Evolutionary conservation across 2,888 invertebrate species (phyloP), one percentile per base, ranked within the genome.

Genomic region (Drosophila subquinaria): DNA sequence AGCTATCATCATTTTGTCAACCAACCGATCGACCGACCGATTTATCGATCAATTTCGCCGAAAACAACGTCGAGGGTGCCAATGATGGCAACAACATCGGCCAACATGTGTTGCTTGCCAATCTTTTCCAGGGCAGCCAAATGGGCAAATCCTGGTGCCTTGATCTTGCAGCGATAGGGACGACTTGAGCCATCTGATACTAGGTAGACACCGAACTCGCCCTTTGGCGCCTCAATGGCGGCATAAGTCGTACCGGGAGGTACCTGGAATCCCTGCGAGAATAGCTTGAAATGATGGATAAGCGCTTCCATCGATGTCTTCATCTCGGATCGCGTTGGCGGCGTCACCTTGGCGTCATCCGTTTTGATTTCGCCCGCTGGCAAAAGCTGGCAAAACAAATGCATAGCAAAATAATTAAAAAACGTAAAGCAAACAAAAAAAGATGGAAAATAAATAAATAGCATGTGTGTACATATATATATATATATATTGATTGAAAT

Each of bases 231-330:
- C 92, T 99, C 99, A 59, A 99, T 95, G 1, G 98, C 98, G 0
- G 98, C 98, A 92, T 99, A 99, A 0, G 98, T 98, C 13, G 96
- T 93, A 1, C 99, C 99, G 0, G 99, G 98, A 0, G 99, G 99
- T 36, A 99, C 99, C 91, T 97, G 97, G 93, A 96, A 99, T 0
- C 99, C 99, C 93, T 99, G 98, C 0, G 98, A 97, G 94, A 97
- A 99, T 78, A 99, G 94, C 93, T 99, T 99, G 94, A 99, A 99
- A 93, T 99, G 99, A 93, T 99, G 99, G 92, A 99, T 99, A 57
- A 99, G 94, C 0, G 99, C 97, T 91, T 99, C 99, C 99, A 99
- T 99, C 0, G 97, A 97, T 0, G 95, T 92, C 95, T 99, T 99
- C 99, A 99, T 99, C 94, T 99, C 99, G 47, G 95, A 94, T 50